Evolutionary conservation across 2,113 vertebrate genomes (phyloP).

Genomic region (Fregata magnificens): DNA sequence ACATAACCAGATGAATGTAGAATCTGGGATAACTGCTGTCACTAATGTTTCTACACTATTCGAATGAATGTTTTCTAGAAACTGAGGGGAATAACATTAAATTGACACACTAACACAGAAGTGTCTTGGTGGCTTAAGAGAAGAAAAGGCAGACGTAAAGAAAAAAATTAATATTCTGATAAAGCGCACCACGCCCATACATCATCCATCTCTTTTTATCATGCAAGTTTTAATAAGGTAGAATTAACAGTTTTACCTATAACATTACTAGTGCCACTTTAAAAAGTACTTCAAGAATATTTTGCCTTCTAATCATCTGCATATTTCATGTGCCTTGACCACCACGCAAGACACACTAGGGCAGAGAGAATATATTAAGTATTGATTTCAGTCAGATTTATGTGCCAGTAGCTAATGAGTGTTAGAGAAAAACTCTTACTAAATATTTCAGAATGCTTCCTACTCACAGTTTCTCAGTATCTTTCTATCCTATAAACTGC

Average conservation of each 20-base stretch:
- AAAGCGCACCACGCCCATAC: not conserved
- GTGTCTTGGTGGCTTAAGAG: not conserved
- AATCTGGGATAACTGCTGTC: not conserved
- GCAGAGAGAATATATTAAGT: not conserved
- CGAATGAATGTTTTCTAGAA: not conserved
- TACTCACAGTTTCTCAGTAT: not conserved
- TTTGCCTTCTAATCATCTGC: not conserved
- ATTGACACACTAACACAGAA: not conserved
- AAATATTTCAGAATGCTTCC: not conserved
- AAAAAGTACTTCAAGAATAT: not conserved
- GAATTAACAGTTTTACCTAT: not conserved
- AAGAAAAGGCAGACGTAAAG: not conserved
- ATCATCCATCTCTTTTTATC: not conserved
- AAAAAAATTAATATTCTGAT: not conserved
- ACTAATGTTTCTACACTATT: not conserved
- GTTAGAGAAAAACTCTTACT: not conserved
- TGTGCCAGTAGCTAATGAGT: not conserved
- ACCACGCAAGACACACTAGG: not conserved
- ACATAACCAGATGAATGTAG: not conserved
- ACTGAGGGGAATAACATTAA: not conserved
- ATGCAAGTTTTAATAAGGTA: not conserved
- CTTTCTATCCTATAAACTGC: not conserved
- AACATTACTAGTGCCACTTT: not conserved
- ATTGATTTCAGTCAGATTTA: constrained; percentile 1
- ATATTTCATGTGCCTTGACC: not conserved